Conservation (phyloP, 2,113 vertebrate genomes). For the Leptosomus discolor region DNA sequence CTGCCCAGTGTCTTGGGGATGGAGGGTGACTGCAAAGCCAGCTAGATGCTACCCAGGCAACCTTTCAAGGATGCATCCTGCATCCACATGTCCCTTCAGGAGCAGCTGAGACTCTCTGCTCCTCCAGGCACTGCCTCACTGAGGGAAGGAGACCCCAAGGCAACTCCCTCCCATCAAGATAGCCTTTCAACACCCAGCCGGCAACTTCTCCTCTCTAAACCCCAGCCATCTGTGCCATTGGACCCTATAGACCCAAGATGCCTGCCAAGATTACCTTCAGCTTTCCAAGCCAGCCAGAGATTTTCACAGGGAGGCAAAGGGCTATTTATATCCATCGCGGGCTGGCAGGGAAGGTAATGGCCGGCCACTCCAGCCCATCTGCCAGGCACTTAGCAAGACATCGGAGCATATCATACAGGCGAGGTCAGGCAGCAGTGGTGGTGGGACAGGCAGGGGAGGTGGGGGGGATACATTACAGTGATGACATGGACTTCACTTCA, state of each 20-base stretch:
- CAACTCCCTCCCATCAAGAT: not conserved
- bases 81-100: not conserved
- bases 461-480: not conserved
- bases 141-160: not conserved
- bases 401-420: not conserved
- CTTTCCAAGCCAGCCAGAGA: not conserved
- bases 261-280: not conserved
- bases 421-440: not conserved
- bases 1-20: not conserved
- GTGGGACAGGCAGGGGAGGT: not conserved
- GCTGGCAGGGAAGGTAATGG: conserved; percentile 8
- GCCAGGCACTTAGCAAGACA: conserved; percentile 13
- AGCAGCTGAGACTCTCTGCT: not conserved
- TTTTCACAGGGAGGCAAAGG: not conserved
- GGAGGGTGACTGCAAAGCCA: not conserved
- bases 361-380: conserved; percentile 18
- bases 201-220: not conserved
- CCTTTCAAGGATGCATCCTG: accelerated
- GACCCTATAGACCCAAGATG: not conserved
- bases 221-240: accelerated
- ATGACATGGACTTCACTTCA: not conserved
- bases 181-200: not conserved
- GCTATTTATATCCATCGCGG: not conserved
- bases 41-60: not conserved
- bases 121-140: not conserved